Evolutionary conservation across 1,140 invertebrate species (phyloP).

Genomic region (Tetramorium alpestre): DNA sequence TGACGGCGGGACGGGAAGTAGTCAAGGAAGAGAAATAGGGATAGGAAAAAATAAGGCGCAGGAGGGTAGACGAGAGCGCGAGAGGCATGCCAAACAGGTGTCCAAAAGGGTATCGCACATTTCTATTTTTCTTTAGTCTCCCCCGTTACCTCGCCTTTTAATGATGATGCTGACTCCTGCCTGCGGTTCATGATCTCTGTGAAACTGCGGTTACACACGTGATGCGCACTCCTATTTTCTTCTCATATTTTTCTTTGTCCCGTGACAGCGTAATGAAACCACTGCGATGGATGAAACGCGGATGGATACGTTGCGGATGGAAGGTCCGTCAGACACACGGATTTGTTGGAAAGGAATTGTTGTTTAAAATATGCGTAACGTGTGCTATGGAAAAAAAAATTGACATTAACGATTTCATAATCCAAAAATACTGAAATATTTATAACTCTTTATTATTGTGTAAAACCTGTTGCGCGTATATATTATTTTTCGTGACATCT

Average conservation of each 20-base stretch:
- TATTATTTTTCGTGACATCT: neutral
- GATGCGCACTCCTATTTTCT: conserved; percentile 37
- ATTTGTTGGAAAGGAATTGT: neutral
- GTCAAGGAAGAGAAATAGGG: conserved; percentile 57
- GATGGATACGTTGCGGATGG: no score
- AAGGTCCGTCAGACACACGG: neutral
- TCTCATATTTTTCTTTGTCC: conserved; percentile 1
- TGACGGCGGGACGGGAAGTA: conserved; percentile 6
- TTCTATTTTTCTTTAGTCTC: conserved; percentile 69
- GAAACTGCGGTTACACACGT: conserved; percentile 49
- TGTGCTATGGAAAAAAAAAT: neutral
- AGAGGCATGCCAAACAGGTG: conserved; percentile 72
- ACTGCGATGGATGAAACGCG: conserved; percentile 17
- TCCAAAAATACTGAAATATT: neutral
- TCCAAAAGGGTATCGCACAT: conserved; percentile 69
- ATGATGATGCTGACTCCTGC: conserved; percentile 64
- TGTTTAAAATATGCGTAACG: neutral
- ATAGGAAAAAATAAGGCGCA: conserved; percentile 53
- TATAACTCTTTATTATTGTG: neutral
- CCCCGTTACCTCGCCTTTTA: conserved; percentile 59
- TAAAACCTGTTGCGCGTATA: neutral
- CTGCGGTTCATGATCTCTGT: conserved; percentile 33
- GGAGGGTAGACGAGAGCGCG: conserved; percentile 48
- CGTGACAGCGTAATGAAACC: conserved; percentile 56
- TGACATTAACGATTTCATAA: neutral